Evolutionary conservation across 1,140 invertebrate species (phyloP).

Genomic region (Diabrotica virgifera): DNA sequence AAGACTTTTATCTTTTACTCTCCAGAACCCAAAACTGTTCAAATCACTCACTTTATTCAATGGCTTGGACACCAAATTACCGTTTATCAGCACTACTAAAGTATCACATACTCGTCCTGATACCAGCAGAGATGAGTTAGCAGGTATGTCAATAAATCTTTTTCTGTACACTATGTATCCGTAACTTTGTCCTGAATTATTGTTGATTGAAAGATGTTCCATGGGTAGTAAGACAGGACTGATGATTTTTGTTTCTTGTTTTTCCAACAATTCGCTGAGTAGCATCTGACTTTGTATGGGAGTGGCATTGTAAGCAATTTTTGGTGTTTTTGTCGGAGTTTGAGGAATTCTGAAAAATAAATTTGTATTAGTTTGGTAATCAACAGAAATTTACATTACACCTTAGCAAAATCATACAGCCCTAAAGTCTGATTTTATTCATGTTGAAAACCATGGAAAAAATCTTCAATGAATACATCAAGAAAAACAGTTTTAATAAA

Average conservation of each 20-base stretch:
- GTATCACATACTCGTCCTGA: slow-evolving; percentile 53
- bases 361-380: not conserved
- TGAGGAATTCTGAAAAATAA: slow-evolving; percentile 17
- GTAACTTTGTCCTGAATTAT: slow-evolving; percentile 56
- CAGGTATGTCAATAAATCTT: slow-evolving; percentile 32
- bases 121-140: slow-evolving; percentile 44
- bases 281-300: slow-evolving; percentile 31
- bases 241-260: slow-evolving; percentile 25
- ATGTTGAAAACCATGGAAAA: too few species aligned
- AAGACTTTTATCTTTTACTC: slow-evolving; percentile 39
- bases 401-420: too few species aligned
- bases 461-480: too few species aligned
- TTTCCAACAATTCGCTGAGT: slow-evolving; percentile 35
- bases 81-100: slow-evolving; percentile 52
- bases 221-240: slow-evolving; percentile 47
- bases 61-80: slow-evolving; percentile 44
- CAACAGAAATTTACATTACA: too few species aligned
- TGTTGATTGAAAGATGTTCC: slow-evolving; percentile 56
- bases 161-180: slow-evolving; percentile 57
- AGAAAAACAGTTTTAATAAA: too few species aligned
- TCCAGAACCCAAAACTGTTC: slow-evolving; percentile 51
- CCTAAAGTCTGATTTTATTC: too few species aligned
- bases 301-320: slow-evolving; percentile 41
- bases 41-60: slow-evolving; percentile 39
- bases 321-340: slow-evolving; percentile 38